A percentile compares a stretch with the other conserved stretches of the same genome.
These are phyloP conservation scores for Enchytraeus crypticus DNA, from an alignment of 2,888 invertebrate genomes.

Conservation along the genomic window DNA sequence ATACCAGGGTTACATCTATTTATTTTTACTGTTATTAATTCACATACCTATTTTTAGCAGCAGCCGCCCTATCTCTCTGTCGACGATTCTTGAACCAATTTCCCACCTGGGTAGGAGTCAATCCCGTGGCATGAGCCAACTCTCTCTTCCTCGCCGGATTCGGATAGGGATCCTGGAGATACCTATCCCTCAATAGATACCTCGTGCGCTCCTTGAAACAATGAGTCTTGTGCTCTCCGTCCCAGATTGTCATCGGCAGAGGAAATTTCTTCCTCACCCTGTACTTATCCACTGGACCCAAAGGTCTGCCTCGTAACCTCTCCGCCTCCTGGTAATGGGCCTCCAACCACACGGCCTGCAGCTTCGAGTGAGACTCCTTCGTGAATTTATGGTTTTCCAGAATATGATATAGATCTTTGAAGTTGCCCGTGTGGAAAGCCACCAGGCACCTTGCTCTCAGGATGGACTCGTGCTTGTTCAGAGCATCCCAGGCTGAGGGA, in stretches of 20 bases:
- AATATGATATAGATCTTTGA: conserved; percentile 74
- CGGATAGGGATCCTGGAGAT: conserved; percentile 78
- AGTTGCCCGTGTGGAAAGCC: conserved; percentile 80
- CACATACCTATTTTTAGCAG: conserved; percentile 87
- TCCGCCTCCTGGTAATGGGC: conserved; percentile 90
- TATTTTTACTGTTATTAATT: too few species aligned
- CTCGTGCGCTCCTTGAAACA: conserved; percentile 91
- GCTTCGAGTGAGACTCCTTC: conserved; percentile 77
- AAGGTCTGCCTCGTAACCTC: conserved; percentile 75
- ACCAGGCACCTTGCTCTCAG: conserved; percentile 76
- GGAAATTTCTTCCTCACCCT: conserved; percentile 87
- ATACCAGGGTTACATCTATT: too few species aligned
- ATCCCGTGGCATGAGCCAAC: conserved; percentile 77
- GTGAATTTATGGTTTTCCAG: conserved; percentile 82
- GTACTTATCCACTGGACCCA: conserved; percentile 88
- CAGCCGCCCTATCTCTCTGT: conserved; percentile 78
- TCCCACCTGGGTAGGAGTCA: conserved; percentile 85
- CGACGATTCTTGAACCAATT: conserved; percentile 87
- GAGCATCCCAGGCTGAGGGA: conserved; percentile 68
- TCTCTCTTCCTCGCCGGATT: conserved; percentile 88
- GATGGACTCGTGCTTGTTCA: conserved; percentile 76
- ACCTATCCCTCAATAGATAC: conserved; percentile 90
- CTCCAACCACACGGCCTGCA: conserved; percentile 84
- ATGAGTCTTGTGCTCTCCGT: conserved; percentile 90
- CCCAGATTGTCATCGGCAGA: conserved; percentile 83